Evolutionary conservation across 2,888 invertebrate genomes (phyloP).

Genomic region (Synanthedon vespiformis): DNA sequence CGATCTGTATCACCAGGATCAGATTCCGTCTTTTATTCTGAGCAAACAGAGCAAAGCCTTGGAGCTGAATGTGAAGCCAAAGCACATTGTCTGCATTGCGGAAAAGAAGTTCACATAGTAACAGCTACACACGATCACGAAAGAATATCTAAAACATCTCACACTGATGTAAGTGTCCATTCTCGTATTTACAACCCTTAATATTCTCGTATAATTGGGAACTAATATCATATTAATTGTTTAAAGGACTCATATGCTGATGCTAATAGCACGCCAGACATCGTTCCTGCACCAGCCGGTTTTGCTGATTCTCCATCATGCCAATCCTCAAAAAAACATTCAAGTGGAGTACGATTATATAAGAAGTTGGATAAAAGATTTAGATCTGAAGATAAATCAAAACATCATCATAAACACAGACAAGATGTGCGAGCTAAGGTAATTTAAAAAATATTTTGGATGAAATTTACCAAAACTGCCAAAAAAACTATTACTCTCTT

Average conservation of each 20-base stretch:
- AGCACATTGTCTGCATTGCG: slow-evolving; percentile 85
- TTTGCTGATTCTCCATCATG: slow-evolving; percentile 86
- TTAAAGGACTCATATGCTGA: slow-evolving; percentile 61
- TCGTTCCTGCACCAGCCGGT: slow-evolving; percentile 89
- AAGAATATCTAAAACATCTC: slow-evolving; percentile 50
- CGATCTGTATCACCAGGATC: slow-evolving; percentile 92
- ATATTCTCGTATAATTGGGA: background rate
- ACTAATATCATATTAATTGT: background rate
- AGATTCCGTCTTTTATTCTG: slow-evolving; percentile 91
- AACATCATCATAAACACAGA: slow-evolving; percentile 75
- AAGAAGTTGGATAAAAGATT: slow-evolving; percentile 84
- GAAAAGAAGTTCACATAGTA: slow-evolving; percentile 80
- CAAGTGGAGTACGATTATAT: slow-evolving; percentile 72
- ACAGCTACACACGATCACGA: slow-evolving; percentile 62
- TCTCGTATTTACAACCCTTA: background rate
- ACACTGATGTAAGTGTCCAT: slow-evolving; percentile 47
- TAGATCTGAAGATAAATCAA: slow-evolving; percentile 80
- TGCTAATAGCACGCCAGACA: slow-evolving; percentile 68
- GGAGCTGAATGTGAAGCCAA: slow-evolving; percentile 68
- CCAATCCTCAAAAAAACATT: slow-evolving; percentile 37
- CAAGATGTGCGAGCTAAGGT: slow-evolving; percentile 86
- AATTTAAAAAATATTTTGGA: slow-evolving; percentile 6
- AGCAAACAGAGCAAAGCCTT: slow-evolving; percentile 73
- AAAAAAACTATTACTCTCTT: background rate
- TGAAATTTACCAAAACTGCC: background rate